A percentile compares a stretch with the other conserved stretches of the same genome.
Conservation (phyloP, 2,888 invertebrate species). For the Dinocampus coccinellae region DNA sequence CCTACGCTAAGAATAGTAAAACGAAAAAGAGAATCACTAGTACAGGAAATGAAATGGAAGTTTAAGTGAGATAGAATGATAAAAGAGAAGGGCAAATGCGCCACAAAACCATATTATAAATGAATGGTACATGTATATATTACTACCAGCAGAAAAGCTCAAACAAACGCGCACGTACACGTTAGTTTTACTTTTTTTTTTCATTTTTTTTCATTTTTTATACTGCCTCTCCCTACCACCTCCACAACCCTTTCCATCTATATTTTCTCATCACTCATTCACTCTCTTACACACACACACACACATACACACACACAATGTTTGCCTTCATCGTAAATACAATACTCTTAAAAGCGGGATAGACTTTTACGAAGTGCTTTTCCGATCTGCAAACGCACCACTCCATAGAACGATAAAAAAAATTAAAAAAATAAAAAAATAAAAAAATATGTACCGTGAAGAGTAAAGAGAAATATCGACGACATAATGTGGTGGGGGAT, state of each 20-base stretch:
- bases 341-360: conserved; percentile 21
- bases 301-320: background rate
- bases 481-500: background rate
- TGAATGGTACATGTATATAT: conserved; percentile 48
- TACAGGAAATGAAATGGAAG: conserved; percentile 36
- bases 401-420: conserved; percentile 6
- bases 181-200: too few species aligned
- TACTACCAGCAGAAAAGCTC: conserved; percentile 48
- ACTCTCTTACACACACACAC: background rate
- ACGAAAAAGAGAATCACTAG: conserved; percentile 37
- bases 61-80: conserved; percentile 15
- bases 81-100: background rate
- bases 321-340: conserved; percentile 25
- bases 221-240: conserved; percentile 12
- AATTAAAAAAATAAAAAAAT: conserved; percentile 10
- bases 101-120: conserved; percentile 45
- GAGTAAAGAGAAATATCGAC: background rate
- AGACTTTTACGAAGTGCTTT: conserved; percentile 24
- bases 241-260: background rate
- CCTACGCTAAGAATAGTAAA: conserved; percentile 36
- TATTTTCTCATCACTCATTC: background rate
- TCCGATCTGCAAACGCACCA: conserved; percentile 18
- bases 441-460: background rate
- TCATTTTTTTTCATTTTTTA: conserved; percentile 26
- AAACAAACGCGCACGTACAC: conserved; percentile 15